phyloP scores from a whole-genome alignment of 2,888 invertebrate species.

The Andrena bucephala region DNA sequence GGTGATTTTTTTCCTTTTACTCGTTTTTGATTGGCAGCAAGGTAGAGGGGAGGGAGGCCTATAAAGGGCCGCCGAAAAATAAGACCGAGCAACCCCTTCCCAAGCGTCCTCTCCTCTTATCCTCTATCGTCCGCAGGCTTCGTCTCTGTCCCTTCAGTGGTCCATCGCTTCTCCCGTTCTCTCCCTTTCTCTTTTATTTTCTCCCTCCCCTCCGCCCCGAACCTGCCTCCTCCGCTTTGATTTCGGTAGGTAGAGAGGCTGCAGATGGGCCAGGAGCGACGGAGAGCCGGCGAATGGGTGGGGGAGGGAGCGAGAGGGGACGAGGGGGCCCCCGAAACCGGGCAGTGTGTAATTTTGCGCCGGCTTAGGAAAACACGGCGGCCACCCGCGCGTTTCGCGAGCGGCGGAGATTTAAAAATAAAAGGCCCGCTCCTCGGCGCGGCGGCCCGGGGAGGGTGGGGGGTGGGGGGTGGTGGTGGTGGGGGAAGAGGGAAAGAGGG shows the following conservation, averaged over 20 bases:
- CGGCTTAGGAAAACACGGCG: constrained; percentile 85
- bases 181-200: constrained; percentile 37
- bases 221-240: constrained; percentile 52
- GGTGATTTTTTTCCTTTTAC: constrained; percentile 83
- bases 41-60: constrained; percentile 72
- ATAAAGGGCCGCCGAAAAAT: constrained; percentile 84
- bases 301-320: constrained; percentile 14
- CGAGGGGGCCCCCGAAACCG: constrained; percentile 65
- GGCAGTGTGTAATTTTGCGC: constrained; percentile 85
- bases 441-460: constrained; percentile 1
- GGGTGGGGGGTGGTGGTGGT: no score
- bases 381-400: constrained; percentile 84
- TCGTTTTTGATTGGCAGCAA: constrained; percentile 83
- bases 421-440: constrained; percentile 69
- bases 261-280: constrained; percentile 33
- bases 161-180: constrained; percentile 34
- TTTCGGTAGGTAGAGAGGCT: constrained; percentile 63
- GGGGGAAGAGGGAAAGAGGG: constrained; percentile 34
- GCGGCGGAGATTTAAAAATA: constrained; percentile 83
- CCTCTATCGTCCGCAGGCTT: constrained; percentile 54
- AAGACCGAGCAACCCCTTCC: constrained; percentile 75
- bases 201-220: constrained; percentile 19
- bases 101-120: constrained; percentile 58
- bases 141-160: constrained; percentile 53
- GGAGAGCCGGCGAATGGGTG: constrained; percentile 2